Base-by-base conservation (phyloP, 2,113 vertebrate genomes). In the Aegotheles bennettii region DNA sequence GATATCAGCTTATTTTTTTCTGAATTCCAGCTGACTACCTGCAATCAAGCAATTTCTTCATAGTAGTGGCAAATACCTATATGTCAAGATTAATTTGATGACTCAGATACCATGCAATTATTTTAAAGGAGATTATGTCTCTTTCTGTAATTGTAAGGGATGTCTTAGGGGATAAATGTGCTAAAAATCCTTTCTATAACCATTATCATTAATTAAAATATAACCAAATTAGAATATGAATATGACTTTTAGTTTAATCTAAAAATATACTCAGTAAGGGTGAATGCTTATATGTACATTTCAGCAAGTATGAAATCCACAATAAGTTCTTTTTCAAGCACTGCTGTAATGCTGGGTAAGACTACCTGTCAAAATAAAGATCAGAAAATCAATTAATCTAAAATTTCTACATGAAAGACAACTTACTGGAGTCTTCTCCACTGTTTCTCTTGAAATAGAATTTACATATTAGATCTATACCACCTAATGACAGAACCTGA, bases 351-450 rank as follows among this genome's bases (percentile, higher is more conserved):
- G 35, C n/a, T 65, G 25, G 28, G 36, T 74, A 85, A 90, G 51
- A 76, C 16, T 51, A 87, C n/a, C 16, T 93, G 78, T 76, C 91
- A 87, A 95, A 95, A 94, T 48, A 75, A 85, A 85, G 74, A 91
- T 83, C 25, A 57, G 16, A 71, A 71, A 79, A 89, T 19, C 31
- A 89, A 69, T 77, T 87, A 93, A 73, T 63, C 29, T 17, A 87
- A 89, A 75, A 71, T 76, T 76, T 89, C 73, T 65, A 67, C 78
- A 40, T 42, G 53, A 67, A 57, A 86, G 31, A 59, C 25, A 87
- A 79, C 33, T 90, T 74, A 83, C 33, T 76, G 50, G 25, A 63
- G 35, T 53, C 31, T 92, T 84, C 43, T 80, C 31, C 23, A 42
- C 47, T 74, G 16, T 68, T 69, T 75, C 6, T 40, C 38, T 68